phyloP scores from a whole-genome alignment of 1,140 invertebrate genomes.

The Eurosta solidaginis region DNA sequence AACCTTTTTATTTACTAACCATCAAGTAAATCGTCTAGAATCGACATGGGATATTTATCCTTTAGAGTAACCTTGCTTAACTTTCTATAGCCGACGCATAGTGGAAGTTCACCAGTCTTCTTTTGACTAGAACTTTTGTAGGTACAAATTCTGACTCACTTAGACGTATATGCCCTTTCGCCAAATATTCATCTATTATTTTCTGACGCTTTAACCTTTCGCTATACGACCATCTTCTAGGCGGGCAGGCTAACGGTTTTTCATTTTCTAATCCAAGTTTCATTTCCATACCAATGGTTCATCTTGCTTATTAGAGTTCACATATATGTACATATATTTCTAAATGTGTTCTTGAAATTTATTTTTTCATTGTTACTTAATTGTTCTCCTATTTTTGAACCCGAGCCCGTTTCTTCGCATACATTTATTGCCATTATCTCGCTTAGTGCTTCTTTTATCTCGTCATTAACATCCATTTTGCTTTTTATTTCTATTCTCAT shows the following conservation, averaged over 20 bases:
- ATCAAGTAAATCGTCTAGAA: slow-evolving; percentile 54
- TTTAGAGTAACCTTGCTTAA: slow-evolving; percentile 41
- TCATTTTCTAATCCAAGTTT: slow-evolving; percentile 33
- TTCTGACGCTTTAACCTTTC: slow-evolving; percentile 39
- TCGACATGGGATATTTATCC: slow-evolving; percentile 47
- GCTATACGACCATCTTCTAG: slow-evolving; percentile 38
- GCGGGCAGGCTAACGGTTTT: slow-evolving; percentile 38
- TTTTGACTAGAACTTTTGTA: slow-evolving; percentile 47
- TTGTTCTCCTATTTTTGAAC: neutral
- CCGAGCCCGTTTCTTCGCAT: neutral
- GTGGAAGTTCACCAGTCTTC: slow-evolving; percentile 39
- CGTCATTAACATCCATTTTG: neutral
- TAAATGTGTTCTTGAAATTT: neutral
- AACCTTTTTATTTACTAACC: slow-evolving; percentile 35
- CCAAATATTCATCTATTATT: slow-evolving; percentile 42
- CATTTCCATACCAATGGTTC: slow-evolving; percentile 31
- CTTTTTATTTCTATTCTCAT: neutral
- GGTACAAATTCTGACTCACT: slow-evolving; percentile 47
- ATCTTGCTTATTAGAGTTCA: neutral
- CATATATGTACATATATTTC: neutral
- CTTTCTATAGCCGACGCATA: slow-evolving; percentile 43
- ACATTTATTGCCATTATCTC: neutral
- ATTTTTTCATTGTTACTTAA: neutral
- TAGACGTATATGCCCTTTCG: slow-evolving; percentile 40
- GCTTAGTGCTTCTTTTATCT: neutral